Conservation (phyloP, 1,140 invertebrate genomes). For the Calliopsis andreniformis region DNA sequence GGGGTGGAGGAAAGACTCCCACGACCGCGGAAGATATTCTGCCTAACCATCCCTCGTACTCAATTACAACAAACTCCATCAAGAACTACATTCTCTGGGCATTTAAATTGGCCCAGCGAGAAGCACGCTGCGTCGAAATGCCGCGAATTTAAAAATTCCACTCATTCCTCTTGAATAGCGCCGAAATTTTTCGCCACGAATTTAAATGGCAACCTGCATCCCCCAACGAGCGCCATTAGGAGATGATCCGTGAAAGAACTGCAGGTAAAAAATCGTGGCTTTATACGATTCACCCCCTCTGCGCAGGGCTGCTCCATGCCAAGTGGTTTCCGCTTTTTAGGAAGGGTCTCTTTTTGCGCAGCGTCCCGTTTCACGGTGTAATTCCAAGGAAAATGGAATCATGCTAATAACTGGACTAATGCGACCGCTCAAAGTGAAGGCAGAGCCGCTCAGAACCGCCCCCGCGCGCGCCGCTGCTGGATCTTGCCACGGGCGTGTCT, state of each 20-base stretch:
- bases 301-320: background rate
- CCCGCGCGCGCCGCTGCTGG: background rate
- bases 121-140: no score
- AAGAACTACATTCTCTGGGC: no score
- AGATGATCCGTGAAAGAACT: background rate
- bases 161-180: background rate
- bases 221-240: background rate
- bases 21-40: no score
- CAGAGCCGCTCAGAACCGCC: background rate
- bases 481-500: constrained; percentile 39
- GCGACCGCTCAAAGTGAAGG: constrained; percentile 4
- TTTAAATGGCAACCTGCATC: background rate
- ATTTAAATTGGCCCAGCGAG: no score
- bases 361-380: constrained; percentile 11
- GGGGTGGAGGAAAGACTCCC: background rate
- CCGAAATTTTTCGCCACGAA: background rate
- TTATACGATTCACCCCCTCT: background rate
- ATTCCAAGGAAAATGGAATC: constrained; percentile 39
- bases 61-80: no score
- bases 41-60: no score
- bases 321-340: constrained; percentile 17
- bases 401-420: constrained; percentile 55
- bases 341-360: background rate
- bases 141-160: no score
- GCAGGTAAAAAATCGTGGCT: constrained; percentile 9